These are phyloP conservation scores for Lucilia cuprina DNA, from an alignment of 1,140 invertebrate genomes.

Conservation along the genomic window DNA sequence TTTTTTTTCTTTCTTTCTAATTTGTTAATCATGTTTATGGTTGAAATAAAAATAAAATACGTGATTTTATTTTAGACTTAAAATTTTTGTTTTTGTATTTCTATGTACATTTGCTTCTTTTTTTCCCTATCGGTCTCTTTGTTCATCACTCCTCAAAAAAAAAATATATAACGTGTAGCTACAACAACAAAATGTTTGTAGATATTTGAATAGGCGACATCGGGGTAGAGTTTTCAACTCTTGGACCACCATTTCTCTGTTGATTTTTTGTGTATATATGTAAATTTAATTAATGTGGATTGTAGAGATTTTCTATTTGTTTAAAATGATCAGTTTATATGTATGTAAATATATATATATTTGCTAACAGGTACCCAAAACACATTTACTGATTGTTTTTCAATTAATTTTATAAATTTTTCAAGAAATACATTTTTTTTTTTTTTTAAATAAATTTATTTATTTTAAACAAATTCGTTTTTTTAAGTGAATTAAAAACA, in stretches of 20 bases:
- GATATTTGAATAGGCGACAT: not conserved
- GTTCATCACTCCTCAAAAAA: too few species aligned
- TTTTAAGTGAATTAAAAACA: too few species aligned
- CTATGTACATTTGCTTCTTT: not conserved
- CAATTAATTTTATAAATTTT: not conserved
- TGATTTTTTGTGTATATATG: not conserved
- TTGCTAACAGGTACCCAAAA: not conserved
- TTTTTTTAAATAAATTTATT: too few species aligned
- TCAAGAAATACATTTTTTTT: too few species aligned
- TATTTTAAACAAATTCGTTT: too few species aligned
- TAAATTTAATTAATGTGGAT: not conserved
- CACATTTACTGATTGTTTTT: not conserved
- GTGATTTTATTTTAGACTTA: not conserved
- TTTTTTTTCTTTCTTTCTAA: not conserved
- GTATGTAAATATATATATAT: too few species aligned
- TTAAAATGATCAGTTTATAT: not conserved
- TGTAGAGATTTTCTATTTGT: not conserved
- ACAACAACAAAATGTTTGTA: not conserved
- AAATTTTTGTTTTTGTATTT: not conserved
- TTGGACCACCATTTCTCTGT: not conserved
- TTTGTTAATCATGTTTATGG: conserved; percentile 1
- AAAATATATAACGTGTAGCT: too few species aligned
- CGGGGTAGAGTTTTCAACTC: not conserved
- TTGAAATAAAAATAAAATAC: not conserved
- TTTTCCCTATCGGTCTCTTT: not conserved